Evolutionary conservation across 2,888 invertebrate species (phyloP).

Genomic region (Calameuta pallipes): DNA sequence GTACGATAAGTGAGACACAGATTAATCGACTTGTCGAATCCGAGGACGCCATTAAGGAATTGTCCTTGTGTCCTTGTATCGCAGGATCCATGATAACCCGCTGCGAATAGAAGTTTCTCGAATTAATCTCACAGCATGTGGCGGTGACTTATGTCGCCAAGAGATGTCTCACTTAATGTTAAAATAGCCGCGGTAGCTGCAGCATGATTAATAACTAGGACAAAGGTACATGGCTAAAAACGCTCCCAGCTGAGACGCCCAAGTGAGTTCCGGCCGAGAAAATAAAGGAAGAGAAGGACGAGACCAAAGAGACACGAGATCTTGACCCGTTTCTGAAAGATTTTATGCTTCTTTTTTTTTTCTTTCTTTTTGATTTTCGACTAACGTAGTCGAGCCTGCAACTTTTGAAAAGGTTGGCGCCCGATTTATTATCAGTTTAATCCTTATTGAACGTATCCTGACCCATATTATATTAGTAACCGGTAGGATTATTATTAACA

Average conservation of each 20-base stretch:
- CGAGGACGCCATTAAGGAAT: constrained; percentile 14
- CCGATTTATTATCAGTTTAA: constrained; percentile 2
- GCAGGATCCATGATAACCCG: constrained; percentile 12
- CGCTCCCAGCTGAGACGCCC: constrained; percentile 3
- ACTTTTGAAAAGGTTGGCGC: not conserved
- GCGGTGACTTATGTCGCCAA: constrained; percentile 22
- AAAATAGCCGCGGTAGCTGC: constrained; percentile 25
- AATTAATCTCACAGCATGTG: constrained; percentile 33
- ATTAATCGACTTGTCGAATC: not conserved
- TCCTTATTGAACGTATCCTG: constrained; percentile 2
- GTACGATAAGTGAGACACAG: not conserved
- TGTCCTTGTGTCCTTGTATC: constrained; percentile 11
- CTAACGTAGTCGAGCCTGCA: not conserved
- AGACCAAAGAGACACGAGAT: not conserved
- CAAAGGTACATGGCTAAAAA: constrained; percentile 21
- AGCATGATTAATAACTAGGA: constrained; percentile 32
- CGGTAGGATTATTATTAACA: constrained; percentile 41
- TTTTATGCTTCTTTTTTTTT: not conserved
- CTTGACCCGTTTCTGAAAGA: not conserved
- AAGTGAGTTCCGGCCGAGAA: constrained; percentile 4
- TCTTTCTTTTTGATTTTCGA: not conserved
- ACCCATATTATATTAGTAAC: constrained; percentile 7
- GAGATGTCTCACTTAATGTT: constrained; percentile 28
- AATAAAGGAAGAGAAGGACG: not conserved
- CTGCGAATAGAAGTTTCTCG: constrained; percentile 18